Percentiles rank a stretch among this genome's conserved stretches.
phyloP scores from a whole-genome alignment of 30 jellyfish, hydroid and myxozoan genomes.

The Mastigias papua region DNA sequence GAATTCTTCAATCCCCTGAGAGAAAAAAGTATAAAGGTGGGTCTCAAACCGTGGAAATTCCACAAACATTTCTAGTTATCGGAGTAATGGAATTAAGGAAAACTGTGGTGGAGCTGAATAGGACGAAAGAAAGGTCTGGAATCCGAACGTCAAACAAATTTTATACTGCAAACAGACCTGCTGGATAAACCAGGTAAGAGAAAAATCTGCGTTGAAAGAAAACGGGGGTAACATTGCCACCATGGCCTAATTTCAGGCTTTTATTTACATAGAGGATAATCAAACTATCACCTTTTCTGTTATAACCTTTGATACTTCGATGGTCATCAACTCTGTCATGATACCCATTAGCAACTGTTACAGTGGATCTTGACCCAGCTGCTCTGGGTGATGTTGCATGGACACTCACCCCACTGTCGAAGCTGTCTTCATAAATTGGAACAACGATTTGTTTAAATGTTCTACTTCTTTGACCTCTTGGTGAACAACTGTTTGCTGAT shows the following conservation, averaged over 20 bases:
- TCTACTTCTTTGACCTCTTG: slow-evolving; percentile 7
- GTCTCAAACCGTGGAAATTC: no score
- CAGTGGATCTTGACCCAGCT: background rate
- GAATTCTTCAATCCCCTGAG: no score
- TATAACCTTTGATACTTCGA: background rate
- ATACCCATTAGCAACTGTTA: background rate
- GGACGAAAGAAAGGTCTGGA: no score
- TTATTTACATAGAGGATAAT: background rate
- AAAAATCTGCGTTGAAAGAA: no score
- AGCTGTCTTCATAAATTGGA: slow-evolving; percentile 44
- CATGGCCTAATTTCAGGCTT: background rate
- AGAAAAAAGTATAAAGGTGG: no score
- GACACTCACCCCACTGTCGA: slow-evolving; percentile 52
- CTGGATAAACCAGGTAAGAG: no score
- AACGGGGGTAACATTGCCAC: background rate
- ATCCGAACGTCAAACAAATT: no score
- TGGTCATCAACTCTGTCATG: background rate
- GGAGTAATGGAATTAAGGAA: no score
- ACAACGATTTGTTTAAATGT: slow-evolving; percentile 33
- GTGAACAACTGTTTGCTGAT: slow-evolving; percentile 31
- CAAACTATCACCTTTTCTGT: background rate
- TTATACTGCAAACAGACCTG: no score
- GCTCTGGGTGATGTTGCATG: slow-evolving; percentile 14
- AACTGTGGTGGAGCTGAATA: no score
- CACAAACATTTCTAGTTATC: no score